Percentiles rank a stretch among this genome's conserved stretches.
phyloP scores from a whole-genome alignment of 2,113 vertebrate genomes.

The Aspiorhynchus laticeps region DNA sequence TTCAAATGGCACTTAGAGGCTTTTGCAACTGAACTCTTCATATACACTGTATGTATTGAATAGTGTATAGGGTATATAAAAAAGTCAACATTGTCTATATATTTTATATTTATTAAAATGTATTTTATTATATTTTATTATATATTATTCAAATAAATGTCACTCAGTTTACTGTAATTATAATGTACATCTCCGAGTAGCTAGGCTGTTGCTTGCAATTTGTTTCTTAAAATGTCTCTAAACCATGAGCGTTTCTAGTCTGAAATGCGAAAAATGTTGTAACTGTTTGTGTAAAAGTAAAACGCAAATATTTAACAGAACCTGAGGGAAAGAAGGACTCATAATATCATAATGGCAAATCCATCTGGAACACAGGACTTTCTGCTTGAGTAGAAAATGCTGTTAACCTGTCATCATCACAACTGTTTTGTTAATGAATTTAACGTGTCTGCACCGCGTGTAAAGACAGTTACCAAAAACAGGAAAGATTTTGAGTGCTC shows the following conservation, averaged over 20 bases:
- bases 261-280: not conserved
- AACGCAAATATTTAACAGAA: not conserved
- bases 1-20: too few species aligned
- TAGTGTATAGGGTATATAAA: too few species aligned
- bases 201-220: not conserved
- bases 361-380: not conserved
- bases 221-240: not conserved
- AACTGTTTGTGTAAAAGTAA: constrained; percentile 13
- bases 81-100: too few species aligned
- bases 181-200: not conserved
- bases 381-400: not conserved
- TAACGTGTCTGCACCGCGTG: not conserved
- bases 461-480: not conserved
- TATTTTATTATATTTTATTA: not conserved
- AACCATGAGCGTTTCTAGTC: not conserved
- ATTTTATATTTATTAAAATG: not conserved
- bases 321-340: not conserved
- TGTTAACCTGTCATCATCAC: not conserved
- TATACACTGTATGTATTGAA: too few species aligned
- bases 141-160: not conserved
- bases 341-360: not conserved
- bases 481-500: not conserved
- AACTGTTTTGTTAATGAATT: not conserved
- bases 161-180: not conserved
- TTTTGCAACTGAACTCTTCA: too few species aligned